phyloP scores from a whole-genome alignment of 2,113 vertebrate species.

The Protobothrops flavoviridis region DNA sequence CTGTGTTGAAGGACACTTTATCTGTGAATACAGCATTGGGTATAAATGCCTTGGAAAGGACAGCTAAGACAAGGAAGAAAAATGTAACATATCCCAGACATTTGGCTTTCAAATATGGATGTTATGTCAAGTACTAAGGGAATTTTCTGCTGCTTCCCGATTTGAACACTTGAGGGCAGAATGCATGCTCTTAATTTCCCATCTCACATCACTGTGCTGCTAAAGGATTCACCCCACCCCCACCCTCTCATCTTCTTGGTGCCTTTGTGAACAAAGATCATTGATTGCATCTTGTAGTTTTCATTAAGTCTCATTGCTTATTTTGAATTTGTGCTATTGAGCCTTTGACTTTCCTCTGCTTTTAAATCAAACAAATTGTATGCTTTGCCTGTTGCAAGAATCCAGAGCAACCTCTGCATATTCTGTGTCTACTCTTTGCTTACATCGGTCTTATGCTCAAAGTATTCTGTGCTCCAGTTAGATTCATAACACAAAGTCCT shows the following conservation, averaged over 20 bases:
- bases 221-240: not conserved
- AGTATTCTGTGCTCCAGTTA: not conserved
- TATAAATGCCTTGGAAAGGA: not conserved
- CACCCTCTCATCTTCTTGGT: not conserved
- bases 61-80: not conserved
- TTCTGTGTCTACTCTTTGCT: not conserved
- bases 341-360: slow-evolving; percentile 2
- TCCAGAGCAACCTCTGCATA: not conserved
- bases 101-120: not conserved
- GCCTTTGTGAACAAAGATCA: not conserved
- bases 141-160: not conserved
- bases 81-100: not conserved
- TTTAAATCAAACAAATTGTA: not conserved
- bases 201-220: not conserved
- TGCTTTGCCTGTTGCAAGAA: not conserved
- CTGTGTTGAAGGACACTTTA: not conserved
- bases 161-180: slow-evolving; percentile 24
- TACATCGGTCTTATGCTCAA: not conserved
- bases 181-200: slow-evolving; percentile 23
- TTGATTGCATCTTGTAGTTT: not conserved
- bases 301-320: not conserved
- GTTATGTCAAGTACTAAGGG: not conserved
- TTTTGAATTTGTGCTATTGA: slow-evolving; percentile 1
- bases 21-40: not conserved
- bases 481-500: not conserved